Base-by-base conservation (phyloP, 2,888 invertebrate genomes). In the Orchestes rusci region DNA sequence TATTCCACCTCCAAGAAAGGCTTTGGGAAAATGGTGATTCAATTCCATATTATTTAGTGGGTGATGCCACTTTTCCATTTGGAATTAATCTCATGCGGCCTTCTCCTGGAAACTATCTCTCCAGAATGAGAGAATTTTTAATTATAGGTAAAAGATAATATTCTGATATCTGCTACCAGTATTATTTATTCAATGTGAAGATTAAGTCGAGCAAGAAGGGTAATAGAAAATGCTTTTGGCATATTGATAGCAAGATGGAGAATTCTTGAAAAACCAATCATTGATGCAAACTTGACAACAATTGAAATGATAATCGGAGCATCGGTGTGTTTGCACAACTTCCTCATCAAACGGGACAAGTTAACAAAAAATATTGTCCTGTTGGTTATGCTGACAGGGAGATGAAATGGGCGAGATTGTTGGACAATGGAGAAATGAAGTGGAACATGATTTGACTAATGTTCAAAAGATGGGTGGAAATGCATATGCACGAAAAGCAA, bases 81-180 rank as follows among this genome's bases (percentile, higher is more conserved):
- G 38, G 38, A 12, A 13, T 16, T 15, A 38, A 23, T 23, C 10
- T 36, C 17, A 28, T 38, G 38, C 38, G 38, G 4, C 29, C 17
- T 13, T 38, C 12, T 30, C 31, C 39, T 2, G 30, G 31, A 13
- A 30, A 17, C 17, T 39, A 13, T 15, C 32, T 13, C 3, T 16
- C 32, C 32, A 32, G 13, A 32, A 32, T 32, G 32, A 32, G 10
- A 32, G 32, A 13, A 3, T 32, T 32, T 15, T 23, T 7, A 7
- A n/a, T n/a, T n/a, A n/a, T n/a, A n/a, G n/a, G n/a, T n/a, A n/a
- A n/a, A n/a, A n/a, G n/a, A n/a, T n/a, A 8, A 7, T 23, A 23
- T 7, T 23, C 10, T 23, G 10, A 7, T 23, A 23, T 10, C n/a
- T n/a, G n/a, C n/a, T n/a, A n/a, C n/a, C n/a, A n/a, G n/a, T n/a